phyloP scores from a whole-genome alignment of 2,113 vertebrate genomes.

The Rallus limicola region DNA sequence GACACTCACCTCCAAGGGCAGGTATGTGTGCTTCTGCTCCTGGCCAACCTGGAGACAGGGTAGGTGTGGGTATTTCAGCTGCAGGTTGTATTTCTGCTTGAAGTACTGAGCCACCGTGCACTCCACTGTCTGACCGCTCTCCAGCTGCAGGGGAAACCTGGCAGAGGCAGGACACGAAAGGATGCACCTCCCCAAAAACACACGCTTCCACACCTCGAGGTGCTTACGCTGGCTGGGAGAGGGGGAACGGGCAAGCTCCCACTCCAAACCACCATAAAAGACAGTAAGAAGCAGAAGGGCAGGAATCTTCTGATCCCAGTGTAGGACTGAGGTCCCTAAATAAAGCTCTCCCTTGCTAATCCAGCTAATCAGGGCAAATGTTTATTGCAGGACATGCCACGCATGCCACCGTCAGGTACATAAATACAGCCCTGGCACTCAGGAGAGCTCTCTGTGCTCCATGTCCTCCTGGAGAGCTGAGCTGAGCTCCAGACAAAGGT shows the following conservation, averaged over 20 bases:
- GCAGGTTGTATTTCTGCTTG: conserved; percentile 86
- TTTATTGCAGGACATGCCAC: background rate
- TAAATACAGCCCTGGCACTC: background rate
- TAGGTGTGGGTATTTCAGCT: conserved; percentile 89
- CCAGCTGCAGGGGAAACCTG: conserved; percentile 84
- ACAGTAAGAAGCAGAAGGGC: background rate
- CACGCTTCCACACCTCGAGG: background rate
- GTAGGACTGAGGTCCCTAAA: conserved; percentile 12
- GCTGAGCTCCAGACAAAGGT: background rate
- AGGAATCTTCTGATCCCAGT: background rate
- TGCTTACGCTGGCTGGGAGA: background rate
- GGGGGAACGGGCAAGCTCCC: background rate
- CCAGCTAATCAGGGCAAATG: conserved; percentile 19
- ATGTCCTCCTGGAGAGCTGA: background rate
- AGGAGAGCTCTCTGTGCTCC: background rate
- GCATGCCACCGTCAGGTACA: background rate
- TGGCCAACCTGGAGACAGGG: conserved; percentile 98
- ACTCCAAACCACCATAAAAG: background rate
- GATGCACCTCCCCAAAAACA: background rate
- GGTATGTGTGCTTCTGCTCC: conserved; percentile 99
- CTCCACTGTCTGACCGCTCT: conserved; percentile 86
- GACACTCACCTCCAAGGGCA: conserved; percentile 93
- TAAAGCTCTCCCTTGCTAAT: conserved; percentile 40
- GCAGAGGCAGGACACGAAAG: background rate
- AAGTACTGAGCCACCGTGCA: conserved; percentile 88